Base-by-base conservation (phyloP, 2,888 invertebrate species). In the Hecatera dysodea region DNA sequence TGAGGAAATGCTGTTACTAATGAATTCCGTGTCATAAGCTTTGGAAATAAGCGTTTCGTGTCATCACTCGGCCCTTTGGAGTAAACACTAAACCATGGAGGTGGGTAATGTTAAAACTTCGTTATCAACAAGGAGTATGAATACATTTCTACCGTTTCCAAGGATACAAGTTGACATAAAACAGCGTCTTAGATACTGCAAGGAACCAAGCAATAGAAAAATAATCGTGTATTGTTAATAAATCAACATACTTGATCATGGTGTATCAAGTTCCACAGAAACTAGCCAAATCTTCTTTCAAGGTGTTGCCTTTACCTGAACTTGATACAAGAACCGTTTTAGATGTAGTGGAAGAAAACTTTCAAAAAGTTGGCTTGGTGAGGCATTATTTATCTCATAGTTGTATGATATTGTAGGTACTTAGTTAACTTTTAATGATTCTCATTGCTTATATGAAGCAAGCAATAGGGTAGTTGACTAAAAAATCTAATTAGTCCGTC, bases 321-420 rank as follows among this genome's bases (percentile, higher is more conserved):
- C 90, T 95, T 19, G 92, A 95, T 70, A 86, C 86, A 8, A 90
- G 89, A 72, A 88, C 90, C 24, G 89, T 95, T 50, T 86, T 94
- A 27, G 72, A 95, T 80, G 91, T 95, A n/a, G 95, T 95, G 1
- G 93, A 94, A 76, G 93, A 94, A 65, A 95, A 95, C 72, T 96
- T 95, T 73, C 61, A 90, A 72, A 89, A 77, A 72, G 69, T 87
- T 55, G 88, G 89, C 22, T 89, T 94, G 91, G 95, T 95, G 75
- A 86, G 95, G 15, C n/a, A 6, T 92, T 72, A 24, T 52, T 75
- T 57, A 2, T 29, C 19, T n/a, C 12, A 29, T n/a, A 44, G 1
- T 27, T 44, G 15, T 42, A 36, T 52, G 42, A 22, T n/a, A 44
- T 8, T 52, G 19, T 66, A 63, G 27, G n/a, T 29, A 7, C 22